Conservation (phyloP, 2,113 vertebrate genomes). For the Carlito syrichta region DNA sequence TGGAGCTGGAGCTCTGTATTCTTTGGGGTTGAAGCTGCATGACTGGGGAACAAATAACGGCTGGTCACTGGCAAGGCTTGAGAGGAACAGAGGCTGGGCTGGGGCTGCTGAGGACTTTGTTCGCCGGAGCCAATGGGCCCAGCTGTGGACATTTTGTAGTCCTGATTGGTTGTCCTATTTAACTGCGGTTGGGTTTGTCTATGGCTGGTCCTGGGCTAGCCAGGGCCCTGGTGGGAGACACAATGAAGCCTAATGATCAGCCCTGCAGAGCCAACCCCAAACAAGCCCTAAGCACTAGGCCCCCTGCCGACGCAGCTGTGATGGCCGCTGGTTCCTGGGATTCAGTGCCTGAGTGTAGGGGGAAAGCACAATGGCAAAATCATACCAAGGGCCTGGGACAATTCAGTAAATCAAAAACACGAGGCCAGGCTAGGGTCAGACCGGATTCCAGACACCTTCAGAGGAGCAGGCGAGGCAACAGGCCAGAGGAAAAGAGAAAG, state of each 20-base stretch:
- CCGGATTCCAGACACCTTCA: not conserved
- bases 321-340: not conserved
- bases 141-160: not conserved
- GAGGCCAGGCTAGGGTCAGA: not conserved
- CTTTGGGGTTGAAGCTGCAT: not conserved
- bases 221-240: constrained; percentile 20
- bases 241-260: constrained; percentile 42
- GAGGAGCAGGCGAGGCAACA: not conserved
- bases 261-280: constrained; percentile 3
- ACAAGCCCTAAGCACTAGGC: constrained; percentile 25
- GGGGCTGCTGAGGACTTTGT: not conserved
- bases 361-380: not conserved
- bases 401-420: constrained; percentile 38
- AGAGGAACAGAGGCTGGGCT: not conserved
- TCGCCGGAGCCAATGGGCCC: not conserved
- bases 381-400: not conserved
- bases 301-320: constrained; percentile 18
- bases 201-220: constrained; percentile 15
- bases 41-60: not conserved
- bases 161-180: constrained; percentile 45
- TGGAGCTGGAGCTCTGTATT: not conserved
- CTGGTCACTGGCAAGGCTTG: not conserved
- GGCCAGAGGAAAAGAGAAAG: not conserved
- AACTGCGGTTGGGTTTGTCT: not conserved
- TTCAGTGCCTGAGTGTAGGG: not conserved